A percentile compares a stretch with the other conserved stretches of the same genome.
Evolutionary conservation across 1,140 invertebrate species (phyloP).

Genomic region (Drosophila malerkotliana): DNA sequence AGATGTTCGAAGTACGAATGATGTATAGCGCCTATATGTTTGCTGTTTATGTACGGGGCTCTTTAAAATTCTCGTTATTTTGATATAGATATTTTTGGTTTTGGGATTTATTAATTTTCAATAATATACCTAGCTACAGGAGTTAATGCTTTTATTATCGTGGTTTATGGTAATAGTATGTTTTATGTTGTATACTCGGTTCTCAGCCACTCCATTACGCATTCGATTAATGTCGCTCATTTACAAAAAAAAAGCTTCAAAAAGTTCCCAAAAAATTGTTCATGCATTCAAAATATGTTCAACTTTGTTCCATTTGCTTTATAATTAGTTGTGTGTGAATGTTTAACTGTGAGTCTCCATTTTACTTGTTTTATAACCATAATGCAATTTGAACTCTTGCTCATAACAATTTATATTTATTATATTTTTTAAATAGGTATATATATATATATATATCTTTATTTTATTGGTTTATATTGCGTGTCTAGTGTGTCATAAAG

Average conservation of each 20-base stretch:
- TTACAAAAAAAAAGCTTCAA: conserved; percentile 71
- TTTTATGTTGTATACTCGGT: conserved; percentile 17
- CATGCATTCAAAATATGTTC: conserved; percentile 77
- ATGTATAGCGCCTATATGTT: conserved; percentile 42
- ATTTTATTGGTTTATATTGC: conserved; percentile 37
- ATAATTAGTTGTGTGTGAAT: conserved; percentile 30
- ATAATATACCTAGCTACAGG: conserved; percentile 73
- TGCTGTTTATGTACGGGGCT: conserved; percentile 35
- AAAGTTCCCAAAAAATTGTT: conserved; percentile 69
- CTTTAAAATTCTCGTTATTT: conserved; percentile 70
- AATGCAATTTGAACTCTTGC: conserved; percentile 80
- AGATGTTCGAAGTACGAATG: conserved; percentile 62
- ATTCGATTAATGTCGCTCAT: conserved; percentile 4
- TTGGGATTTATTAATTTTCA: conserved; percentile 60
- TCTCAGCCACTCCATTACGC: conserved; percentile 2
- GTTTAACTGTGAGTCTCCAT: conserved; percentile 18
- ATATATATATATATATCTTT: conserved; percentile 41
- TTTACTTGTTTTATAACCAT: conserved; percentile 50
- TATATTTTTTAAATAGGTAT: conserved; percentile 76
- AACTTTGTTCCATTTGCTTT: conserved; percentile 80
- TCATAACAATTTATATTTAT: conserved; percentile 74
- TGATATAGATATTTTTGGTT: conserved; percentile 42
- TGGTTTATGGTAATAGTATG: conserved; percentile 14
- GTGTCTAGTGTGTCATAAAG: conserved; percentile 24
- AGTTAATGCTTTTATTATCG: conserved; percentile 33